phyloP scores from a whole-genome alignment of 2,888 invertebrate species.

The Eupithecia abbreviata region DNA sequence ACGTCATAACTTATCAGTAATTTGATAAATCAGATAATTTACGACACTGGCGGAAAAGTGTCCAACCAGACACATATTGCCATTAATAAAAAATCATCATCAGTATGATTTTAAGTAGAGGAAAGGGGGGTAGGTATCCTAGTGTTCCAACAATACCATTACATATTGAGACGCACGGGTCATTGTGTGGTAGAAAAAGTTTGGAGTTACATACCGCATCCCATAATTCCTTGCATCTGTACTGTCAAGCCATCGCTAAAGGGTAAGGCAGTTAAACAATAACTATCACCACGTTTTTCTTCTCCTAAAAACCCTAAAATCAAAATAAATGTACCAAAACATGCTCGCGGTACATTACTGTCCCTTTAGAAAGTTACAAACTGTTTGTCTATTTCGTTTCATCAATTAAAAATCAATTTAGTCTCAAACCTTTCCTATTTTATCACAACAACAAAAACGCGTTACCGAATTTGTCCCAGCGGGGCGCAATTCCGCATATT shows the following conservation, averaged over 20 bases:
- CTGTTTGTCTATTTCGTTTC: conserved; percentile 15
- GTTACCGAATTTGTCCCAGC: conserved; percentile 72
- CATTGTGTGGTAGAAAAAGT: not conserved
- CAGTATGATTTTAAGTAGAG: not conserved
- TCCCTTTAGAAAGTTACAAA: conserved; percentile 4
- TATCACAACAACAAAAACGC: conserved; percentile 51
- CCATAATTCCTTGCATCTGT: not conserved
- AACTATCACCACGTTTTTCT: not conserved
- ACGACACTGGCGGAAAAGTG: too few species aligned
- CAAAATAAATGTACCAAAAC: conserved; percentile 5
- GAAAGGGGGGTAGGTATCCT: not conserved
- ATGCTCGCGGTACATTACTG: conserved; percentile 1
- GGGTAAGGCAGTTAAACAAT: not conserved
- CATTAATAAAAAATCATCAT: too few species aligned
- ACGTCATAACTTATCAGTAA: too few species aligned
- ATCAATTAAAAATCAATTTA: conserved; percentile 43
- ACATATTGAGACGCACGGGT: not conserved
- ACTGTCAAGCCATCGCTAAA: not conserved
- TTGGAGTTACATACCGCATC: not conserved
- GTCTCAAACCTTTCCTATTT: conserved; percentile 45
- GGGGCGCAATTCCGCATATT: conserved; percentile 74
- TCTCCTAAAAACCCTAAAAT: not conserved
- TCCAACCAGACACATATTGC: too few species aligned
- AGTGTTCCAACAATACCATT: not conserved
- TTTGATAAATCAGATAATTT: too few species aligned